Evolutionary conservation across 2,797 vertebrate species (phyloP).

Genomic region (Cuculus canorus): DNA sequence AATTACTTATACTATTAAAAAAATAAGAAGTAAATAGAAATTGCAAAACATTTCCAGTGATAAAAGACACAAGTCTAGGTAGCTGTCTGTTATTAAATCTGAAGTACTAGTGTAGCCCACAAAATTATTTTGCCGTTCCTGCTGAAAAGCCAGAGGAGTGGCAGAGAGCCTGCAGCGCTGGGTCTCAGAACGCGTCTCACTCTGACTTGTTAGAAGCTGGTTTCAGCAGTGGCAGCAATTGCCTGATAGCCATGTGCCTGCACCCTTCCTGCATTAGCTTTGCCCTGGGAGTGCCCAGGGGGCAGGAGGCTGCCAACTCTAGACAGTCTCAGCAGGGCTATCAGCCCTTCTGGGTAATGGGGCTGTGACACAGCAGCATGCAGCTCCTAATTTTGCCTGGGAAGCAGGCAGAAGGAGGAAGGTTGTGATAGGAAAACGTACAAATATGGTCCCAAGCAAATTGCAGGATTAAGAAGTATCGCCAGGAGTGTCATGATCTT

Average conservation of each 20-base stretch:
- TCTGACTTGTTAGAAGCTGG: no score
- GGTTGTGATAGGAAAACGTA: background rate
- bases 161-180: background rate
- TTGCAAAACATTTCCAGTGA: background rate
- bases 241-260: no score
- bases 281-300: no score
- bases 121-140: background rate
- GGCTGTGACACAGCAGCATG: no score
- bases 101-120: background rate
- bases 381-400: no score
- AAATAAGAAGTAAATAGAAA: background rate
- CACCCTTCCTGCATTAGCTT: background rate
- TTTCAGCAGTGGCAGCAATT: background rate
- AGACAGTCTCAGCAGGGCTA: no score
- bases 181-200: background rate
- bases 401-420: no score
- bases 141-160: background rate
- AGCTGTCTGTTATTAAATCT: background rate
- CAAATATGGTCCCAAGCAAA: background rate
- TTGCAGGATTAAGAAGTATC: background rate
- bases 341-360: no score
- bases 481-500: background rate
- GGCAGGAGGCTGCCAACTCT: no score
- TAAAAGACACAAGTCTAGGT: background rate
- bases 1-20: background rate